Evolutionary conservation across 2,888 invertebrate species (phyloP), one percentile per base, ranked within the genome.

Genomic region (Dynastes tityus): DNA sequence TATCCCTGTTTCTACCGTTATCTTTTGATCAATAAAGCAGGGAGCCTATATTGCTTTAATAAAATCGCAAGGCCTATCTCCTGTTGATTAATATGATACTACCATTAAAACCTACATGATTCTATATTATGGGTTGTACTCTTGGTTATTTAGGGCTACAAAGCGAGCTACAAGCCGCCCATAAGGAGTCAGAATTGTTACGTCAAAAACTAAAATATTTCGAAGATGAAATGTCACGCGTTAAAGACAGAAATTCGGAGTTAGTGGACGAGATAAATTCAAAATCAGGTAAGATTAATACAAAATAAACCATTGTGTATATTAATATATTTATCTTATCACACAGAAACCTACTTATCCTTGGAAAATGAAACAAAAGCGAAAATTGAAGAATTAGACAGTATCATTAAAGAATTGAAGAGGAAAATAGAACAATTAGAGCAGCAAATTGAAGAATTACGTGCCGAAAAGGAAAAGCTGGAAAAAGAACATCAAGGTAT

Each of bases 171-270:
- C 91, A 91, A 81, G 90, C 92, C n/a, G 92, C 93, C 0, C 91
- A 92, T 88, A 93, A 93, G 83, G 93, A 94, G 87, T 91, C 92
- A 1, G 93, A 93, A 85, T 87, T 91, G 81, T 90, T 92, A 37
- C 88, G 92, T 27, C 91, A 92, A 16, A 16, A 91, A 79, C 90
- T 93, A 82, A 88, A 91, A 32, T 91, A 91, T 2, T 85, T 93
- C 80, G 93, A 94, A 85, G 91, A 91, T 32, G 93, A 94, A 16
- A 87, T 93, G 49, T 84, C 90, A 1, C 91, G 90, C 0, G 91
- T 92, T 82, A 91, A 91, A 84, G 89, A 89, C 78, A 92, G 91
- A 84, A 93, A 93, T 74, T 89, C 89, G 0, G 90, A 92, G 84
- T 86, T 94, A 1, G 90, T 90, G 2, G 91, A 91, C 37, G 92